Evolutionary conservation across 2,888 invertebrate species (phyloP).

Genomic region (Aelia acuminata): DNA sequence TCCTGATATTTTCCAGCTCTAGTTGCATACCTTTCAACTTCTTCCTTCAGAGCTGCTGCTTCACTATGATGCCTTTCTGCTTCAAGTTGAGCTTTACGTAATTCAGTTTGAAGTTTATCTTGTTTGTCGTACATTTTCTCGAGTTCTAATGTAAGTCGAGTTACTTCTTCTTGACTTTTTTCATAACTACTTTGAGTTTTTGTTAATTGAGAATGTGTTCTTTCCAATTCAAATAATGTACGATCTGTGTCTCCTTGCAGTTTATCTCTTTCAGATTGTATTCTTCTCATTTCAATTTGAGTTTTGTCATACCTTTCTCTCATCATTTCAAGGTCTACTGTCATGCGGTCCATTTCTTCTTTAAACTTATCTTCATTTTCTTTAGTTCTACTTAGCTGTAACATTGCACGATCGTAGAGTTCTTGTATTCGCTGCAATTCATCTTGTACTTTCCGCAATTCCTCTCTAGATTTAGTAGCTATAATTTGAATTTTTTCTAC

Average conservation of each 20-base stretch:
- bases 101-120: slow-evolving; percentile 86
- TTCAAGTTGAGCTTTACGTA: slow-evolving; percentile 85
- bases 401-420: slow-evolving; percentile 87
- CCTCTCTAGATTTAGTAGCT: slow-evolving; percentile 86
- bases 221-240: slow-evolving; percentile 87
- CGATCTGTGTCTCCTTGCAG: slow-evolving; percentile 87
- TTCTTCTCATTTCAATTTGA: slow-evolving; percentile 85
- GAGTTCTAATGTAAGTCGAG: slow-evolving; percentile 86
- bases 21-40: slow-evolving; percentile 83
- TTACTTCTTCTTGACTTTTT: slow-evolving; percentile 91
- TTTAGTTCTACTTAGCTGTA: slow-evolving; percentile 88
- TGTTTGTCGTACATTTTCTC: slow-evolving; percentile 94
- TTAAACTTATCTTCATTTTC: slow-evolving; percentile 93
- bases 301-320: slow-evolving; percentile 90
- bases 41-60: slow-evolving; percentile 84
- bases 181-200: slow-evolving; percentile 89
- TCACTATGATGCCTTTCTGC: slow-evolving; percentile 80
- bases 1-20: slow-evolving; percentile 71
- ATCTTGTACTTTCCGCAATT: slow-evolving; percentile 88
- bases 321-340: slow-evolving; percentile 88
- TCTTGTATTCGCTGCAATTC: slow-evolving; percentile 89
- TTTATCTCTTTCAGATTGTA: slow-evolving; percentile 89
- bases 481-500: slow-evolving; percentile 86
- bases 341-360: slow-evolving; percentile 82
- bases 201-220: slow-evolving; percentile 87